These are phyloP conservation scores for Alosa sapidissima DNA, from an alignment of 2,797 vertebrate genomes.

Conservation along the genomic window DNA sequence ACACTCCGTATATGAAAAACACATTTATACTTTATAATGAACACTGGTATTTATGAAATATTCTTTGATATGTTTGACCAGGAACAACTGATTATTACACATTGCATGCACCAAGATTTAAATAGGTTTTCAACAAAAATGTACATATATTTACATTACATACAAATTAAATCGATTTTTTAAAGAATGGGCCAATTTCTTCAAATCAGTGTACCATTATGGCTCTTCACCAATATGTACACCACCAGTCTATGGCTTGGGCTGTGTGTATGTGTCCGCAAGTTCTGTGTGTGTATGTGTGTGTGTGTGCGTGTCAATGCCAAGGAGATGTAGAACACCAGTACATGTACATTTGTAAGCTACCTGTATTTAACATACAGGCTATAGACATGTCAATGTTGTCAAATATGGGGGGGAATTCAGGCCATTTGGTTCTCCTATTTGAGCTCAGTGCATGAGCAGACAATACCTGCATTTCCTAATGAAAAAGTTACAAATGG, in stretches of 20 bases:
- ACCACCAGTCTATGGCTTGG: no score
- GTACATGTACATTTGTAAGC: no score
- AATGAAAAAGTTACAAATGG: background rate
- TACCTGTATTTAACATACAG: no score
- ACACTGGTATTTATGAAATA: background rate
- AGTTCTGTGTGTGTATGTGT: no score
- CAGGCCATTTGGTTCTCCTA: background rate
- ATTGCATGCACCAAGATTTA: background rate
- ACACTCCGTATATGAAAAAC: background rate
- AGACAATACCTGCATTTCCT: background rate
- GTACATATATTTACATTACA: background rate
- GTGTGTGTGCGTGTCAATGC: no score
- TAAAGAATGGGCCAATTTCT: no score
- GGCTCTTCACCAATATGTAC: no score
- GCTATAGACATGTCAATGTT: background rate
- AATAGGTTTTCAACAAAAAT: no score
- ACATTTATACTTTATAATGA: background rate
- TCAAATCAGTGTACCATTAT: no score
- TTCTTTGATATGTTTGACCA: background rate
- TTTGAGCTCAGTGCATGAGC: background rate
- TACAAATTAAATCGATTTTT: background rate
- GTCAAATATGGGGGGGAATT: background rate
- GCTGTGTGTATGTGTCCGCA: no score
- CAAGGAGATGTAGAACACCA: no score
- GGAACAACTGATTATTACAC: background rate